A percentile compares a stretch with the other conserved stretches of the same genome.
phyloP scores from a whole-genome alignment of 2,113 vertebrate species.

The Centrocercus urophasianus region DNA sequence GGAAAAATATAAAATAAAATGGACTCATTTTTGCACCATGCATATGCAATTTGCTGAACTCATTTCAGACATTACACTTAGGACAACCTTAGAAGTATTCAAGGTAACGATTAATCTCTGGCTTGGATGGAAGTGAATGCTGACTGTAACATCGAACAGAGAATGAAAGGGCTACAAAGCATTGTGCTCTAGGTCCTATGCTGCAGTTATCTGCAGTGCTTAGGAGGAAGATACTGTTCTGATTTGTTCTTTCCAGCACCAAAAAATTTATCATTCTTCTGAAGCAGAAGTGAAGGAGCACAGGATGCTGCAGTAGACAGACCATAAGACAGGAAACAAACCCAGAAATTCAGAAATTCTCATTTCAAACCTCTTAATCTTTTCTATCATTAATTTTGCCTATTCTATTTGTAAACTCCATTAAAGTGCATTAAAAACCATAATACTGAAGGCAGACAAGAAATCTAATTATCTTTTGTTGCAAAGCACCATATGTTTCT shows the following conservation, averaged over 20 bases:
- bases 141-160: background rate
- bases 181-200: background rate
- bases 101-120: background rate
- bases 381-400: slow-evolving; percentile 31
- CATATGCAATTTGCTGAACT: background rate
- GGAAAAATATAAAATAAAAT: background rate
- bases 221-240: background rate
- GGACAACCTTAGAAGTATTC: background rate
- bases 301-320: background rate
- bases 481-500: slow-evolving; percentile 77
- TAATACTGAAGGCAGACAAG: slow-evolving; percentile 70
- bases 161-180: background rate
- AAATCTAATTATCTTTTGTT: slow-evolving; percentile 79
- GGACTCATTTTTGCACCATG: background rate
- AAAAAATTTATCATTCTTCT: background rate
- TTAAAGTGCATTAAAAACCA: slow-evolving; percentile 67
- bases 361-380: slow-evolving; percentile 34
- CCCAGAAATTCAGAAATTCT: background rate
- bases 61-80: background rate
- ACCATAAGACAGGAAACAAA: background rate
- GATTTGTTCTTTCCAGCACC: background rate
- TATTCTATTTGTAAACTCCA: slow-evolving; percentile 66
- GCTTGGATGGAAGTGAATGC: background rate
- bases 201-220: background rate
- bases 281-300: background rate